Evolutionary conservation across 2,113 vertebrate genomes (phyloP), one percentile per base, ranked within the genome.

Genomic region (Lanius ludovicianus): DNA sequence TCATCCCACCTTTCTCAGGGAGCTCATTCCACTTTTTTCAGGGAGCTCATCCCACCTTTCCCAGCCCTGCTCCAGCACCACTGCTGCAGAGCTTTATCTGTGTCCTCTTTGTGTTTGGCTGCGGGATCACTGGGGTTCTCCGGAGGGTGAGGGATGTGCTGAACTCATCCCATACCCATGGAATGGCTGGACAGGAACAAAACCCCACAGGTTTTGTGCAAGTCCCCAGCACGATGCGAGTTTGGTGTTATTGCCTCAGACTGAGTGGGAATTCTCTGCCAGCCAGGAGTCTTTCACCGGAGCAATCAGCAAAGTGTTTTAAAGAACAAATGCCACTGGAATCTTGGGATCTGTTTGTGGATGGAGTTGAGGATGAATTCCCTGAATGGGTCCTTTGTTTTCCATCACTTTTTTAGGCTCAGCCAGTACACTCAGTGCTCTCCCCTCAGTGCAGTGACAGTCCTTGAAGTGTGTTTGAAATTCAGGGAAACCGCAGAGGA

Each of bases 221-320:
- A 27, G 35, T 41, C 75, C 67, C 75, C 90, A 76, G 87, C 78
- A 6, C 27, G 10, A 3, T 74, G 30, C 2, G 67, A 86, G 88
- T 37, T 89, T 14, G 76, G 76, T 83, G 10, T 65, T 65, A 95
- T 85, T 74, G n/a, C 84, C 81, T 79, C 74, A 87, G 84, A 39
- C 81, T 11, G 75, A 63, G 70, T 59, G 79, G 91, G 83, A 91
- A 74, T 91, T 13, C 74, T 70, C 82, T 42, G 55, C n/a, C 17
- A 76, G 94, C 87, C 94, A 70, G 74, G 65, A 91, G 83, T 30
- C 93, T 96, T 96, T 96, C 96, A 91, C 89, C 90, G 53, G 37
- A 87, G 73, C 93, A 94, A 97, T 96, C 91, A 93, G 89, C 78
- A 37, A 91, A 91, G 70, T 27, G 25, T 94, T 95, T 93, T 59